Evolutionary conservation across 2,888 invertebrate species (phyloP).

Genomic region (Temnothorax unifasciatus): DNA sequence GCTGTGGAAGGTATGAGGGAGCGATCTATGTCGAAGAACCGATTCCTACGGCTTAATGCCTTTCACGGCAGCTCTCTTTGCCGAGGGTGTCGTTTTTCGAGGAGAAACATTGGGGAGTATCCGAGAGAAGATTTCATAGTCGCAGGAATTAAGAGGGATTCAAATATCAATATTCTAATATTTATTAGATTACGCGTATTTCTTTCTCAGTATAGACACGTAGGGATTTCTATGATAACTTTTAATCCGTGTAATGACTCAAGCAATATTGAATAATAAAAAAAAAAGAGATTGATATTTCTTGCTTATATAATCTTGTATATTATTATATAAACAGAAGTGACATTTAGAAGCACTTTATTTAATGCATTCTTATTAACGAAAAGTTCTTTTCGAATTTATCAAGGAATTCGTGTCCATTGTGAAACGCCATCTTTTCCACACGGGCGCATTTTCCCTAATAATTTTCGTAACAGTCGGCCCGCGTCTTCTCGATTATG

Average conservation of each 20-base stretch:
- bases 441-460: background rate
- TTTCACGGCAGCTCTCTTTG: conserved; percentile 14
- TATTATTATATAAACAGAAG: background rate
- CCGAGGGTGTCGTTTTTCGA: conserved; percentile 22
- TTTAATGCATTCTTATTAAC: background rate
- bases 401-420: background rate
- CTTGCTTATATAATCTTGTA: background rate
- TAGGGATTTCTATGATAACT: background rate
- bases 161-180: background rate
- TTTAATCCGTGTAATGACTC: background rate
- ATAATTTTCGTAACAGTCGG: conserved; percentile 4
- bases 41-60: conserved; percentile 58
- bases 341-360: background rate
- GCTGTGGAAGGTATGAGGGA: conserved; percentile 37
- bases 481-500: background rate
- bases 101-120: background rate
- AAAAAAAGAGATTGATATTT: background rate
- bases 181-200: background rate
- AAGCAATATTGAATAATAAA: background rate
- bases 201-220: background rate
- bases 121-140: background rate
- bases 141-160: background rate
- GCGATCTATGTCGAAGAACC: conserved; percentile 62
- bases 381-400: background rate
- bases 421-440: background rate